phyloP scores from a whole-genome alignment of 2,888 invertebrate species.

The Acrobasis consociella region DNA sequence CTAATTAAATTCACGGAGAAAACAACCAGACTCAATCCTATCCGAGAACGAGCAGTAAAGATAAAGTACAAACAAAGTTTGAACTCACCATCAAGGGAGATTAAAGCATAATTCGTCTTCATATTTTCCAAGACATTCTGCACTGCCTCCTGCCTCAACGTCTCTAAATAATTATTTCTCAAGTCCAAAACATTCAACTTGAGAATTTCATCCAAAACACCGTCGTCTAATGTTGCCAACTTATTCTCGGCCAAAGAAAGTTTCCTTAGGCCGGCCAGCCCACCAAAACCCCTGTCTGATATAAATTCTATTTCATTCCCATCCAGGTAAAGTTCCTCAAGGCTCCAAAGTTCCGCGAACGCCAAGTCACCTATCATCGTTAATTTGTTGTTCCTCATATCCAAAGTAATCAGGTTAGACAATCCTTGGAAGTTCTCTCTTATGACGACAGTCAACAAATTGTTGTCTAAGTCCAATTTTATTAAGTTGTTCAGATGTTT shows the following conservation, averaged over 20 bases:
- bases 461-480: slow-evolving; percentile 90
- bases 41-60: slow-evolving; percentile 39
- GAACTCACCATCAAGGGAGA: slow-evolving; percentile 89
- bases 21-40: not conserved
- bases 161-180: slow-evolving; percentile 89
- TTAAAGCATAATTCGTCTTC: slow-evolving; percentile 87
- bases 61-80: slow-evolving; percentile 49
- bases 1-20: not conserved
- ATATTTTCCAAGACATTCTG: slow-evolving; percentile 87
- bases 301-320: slow-evolving; percentile 88
- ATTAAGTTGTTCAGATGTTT: slow-evolving; percentile 87
- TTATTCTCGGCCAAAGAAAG: slow-evolving; percentile 90
- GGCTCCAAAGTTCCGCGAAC: slow-evolving; percentile 90
- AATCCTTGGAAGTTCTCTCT: slow-evolving; percentile 90
- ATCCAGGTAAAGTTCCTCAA: slow-evolving; percentile 87
- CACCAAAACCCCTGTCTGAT: slow-evolving; percentile 89
- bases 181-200: slow-evolving; percentile 89
- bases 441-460: slow-evolving; percentile 88
- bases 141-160: slow-evolving; percentile 88
- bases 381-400: slow-evolving; percentile 89
- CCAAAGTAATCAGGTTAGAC: slow-evolving; percentile 87
- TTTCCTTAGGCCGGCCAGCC: slow-evolving; percentile 87
- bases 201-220: slow-evolving; percentile 87
- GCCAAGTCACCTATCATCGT: slow-evolving; percentile 91
- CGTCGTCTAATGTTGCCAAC: slow-evolving; percentile 86